phyloP scores from a whole-genome alignment of 2,888 invertebrate genomes.

The Drosophila prostipennis region DNA sequence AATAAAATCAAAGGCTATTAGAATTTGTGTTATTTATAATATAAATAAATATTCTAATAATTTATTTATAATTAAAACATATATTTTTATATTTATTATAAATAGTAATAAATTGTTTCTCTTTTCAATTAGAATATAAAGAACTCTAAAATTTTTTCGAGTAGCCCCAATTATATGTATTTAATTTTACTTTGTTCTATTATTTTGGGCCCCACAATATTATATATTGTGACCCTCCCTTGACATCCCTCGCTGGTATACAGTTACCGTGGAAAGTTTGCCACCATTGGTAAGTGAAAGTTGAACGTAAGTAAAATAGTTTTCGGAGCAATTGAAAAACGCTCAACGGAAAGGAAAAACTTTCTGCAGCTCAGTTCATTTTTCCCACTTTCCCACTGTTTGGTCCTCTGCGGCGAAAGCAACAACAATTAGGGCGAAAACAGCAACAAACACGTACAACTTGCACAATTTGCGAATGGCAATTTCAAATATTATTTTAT shows the following conservation, averaged over 20 bases:
- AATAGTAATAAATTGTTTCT: no score
- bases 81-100: no score
- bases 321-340: conserved; percentile 71
- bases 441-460: conserved; percentile 24
- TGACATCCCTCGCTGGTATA: conserved; percentile 5
- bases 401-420: conserved; percentile 3
- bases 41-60: no score
- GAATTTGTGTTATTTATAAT: no score
- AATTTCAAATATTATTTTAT: conserved; percentile 33
- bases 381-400: conserved; percentile 22
- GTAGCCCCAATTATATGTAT: not conserved
- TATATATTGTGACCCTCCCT: not conserved
- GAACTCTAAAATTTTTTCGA: no score
- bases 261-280: conserved; percentile 63
- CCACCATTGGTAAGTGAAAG: conserved; percentile 69
- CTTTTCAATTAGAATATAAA: no score
- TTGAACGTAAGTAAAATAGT: conserved; percentile 70
- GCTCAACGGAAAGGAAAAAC: conserved; percentile 56
- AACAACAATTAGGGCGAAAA: conserved; percentile 17
- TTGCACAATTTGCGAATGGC: conserved; percentile 48
- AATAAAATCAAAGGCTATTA: not conserved
- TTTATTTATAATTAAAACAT: no score
- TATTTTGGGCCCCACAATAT: not conserved
- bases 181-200: no score
- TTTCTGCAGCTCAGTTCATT: conserved; percentile 43